Base-by-base conservation (phyloP, 1,140 invertebrate species). In the Psix sp. region DNA sequence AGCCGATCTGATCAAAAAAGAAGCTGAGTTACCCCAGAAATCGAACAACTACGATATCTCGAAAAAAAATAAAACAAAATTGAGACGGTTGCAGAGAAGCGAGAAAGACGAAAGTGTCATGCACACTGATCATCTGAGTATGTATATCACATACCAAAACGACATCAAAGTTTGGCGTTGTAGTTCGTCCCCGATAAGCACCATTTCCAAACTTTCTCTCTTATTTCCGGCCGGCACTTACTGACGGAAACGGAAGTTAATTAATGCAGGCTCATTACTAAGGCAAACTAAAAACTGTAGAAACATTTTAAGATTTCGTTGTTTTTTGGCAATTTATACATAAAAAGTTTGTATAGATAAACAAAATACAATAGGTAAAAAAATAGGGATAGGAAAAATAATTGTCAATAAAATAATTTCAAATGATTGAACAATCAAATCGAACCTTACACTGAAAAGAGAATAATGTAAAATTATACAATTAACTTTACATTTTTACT, bases 161-260 rank as follows among this genome's bases (percentile, higher is more conserved):
- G 38, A 31, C 36, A 29, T 49, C 29, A 18, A 54, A 59, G 65
- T 68, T 68, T 13, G 48, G 42, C 45, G 39, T 24, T 68, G 54
- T 35, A 39, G 65, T 52, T 29, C 3, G 21, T 26, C 15, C 20
- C 24, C 56, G 49, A 70, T 70, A 70, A 70, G 38, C 49, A 52
- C 18, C 31, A 45, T 52, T 52, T 43, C 54, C 54, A 48, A 72
- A 72, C 59, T 72, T 65, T 59, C 38, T 31, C 11, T 24, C 52
- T 72, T 65, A 65, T 57, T 59, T 59, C 59, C 48, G 59, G 68
- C 65, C 54, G 36, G 26, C 13, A 40, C 17, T 51, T 26, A 33
- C 31, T 16, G 36, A 20, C 57, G 20, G 57, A 54, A 57, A 42
- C 46, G 54, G 49, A 63, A 71, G 52, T 65, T 72, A 65, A 59